Base-by-base conservation (phyloP, 2,113 vertebrate species). In the Gallinago jamesoni region DNA sequence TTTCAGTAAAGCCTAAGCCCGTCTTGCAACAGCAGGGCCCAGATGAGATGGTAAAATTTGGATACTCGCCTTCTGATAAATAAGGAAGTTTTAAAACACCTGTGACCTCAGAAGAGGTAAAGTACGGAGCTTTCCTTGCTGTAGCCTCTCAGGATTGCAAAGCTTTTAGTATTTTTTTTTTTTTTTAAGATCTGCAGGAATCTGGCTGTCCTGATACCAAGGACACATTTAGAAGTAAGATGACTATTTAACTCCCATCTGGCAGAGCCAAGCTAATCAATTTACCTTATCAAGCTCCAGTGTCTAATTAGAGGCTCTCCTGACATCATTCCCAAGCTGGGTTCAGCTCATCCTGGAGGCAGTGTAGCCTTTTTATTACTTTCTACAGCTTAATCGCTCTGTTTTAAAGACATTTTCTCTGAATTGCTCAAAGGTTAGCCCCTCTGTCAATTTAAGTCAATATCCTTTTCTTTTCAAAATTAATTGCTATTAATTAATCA, bases 401-500 rank as follows among this genome's bases (percentile, higher is more conserved):
- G 62, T 90, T 96, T 82, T 97, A 97, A 97, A 97, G 97, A 96
- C 7, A 6, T 97, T 93, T 94, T 90, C 95, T 87, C 90, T 72
- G 84, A 93, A 74, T 95, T 96, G 92, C 93, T 96, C 94, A 91
- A 95, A 97, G 97, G 96, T 97, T 96, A 96, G 47, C 75, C 82
- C 92, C 80, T 87, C 95, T 94, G 95, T 97, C 97, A 93, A 96
- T 91, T 93, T 87, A 96, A 74, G 94, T 97, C 97, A 97, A 97
- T 97, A 97, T n/a, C 48, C 60, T 86, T 95, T 94, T 92, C 96
- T 97, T 97, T 97, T 96, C 72, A 92, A 97, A 97, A 97, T 97
- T 97, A 96, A 97, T 97, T 97, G 93, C 97, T 97, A 97, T 97
- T 97, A 97, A 97, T 97, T 97, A 97, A 96, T 97, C 96, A 91